Evolutionary conservation across 2,888 invertebrate genomes (phyloP).

Genomic region (Crioceris asparagi): DNA sequence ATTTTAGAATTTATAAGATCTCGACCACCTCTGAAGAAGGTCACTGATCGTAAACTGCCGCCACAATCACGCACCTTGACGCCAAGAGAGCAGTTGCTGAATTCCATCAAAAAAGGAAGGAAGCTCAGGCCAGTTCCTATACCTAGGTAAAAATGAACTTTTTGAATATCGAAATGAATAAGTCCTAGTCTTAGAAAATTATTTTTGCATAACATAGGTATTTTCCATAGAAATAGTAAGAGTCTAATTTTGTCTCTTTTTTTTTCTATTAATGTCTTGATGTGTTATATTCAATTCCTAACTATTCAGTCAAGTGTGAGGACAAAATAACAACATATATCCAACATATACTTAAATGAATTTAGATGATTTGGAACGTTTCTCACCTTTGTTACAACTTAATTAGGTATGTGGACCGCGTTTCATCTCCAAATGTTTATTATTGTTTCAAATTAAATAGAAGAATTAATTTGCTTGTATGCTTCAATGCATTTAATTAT

Average conservation of each 20-base stretch:
- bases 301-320: too few species aligned
- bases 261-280: background rate
- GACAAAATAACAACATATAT: too few species aligned
- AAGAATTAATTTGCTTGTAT: too few species aligned
- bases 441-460: too few species aligned
- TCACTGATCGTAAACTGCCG: constrained; percentile 72
- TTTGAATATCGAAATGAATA: background rate
- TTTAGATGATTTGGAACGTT: too few species aligned
- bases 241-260: background rate
- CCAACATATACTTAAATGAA: too few species aligned
- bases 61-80: constrained; percentile 63
- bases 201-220: too few species aligned
- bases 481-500: too few species aligned
- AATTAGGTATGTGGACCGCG: too few species aligned
- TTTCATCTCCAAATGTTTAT: too few species aligned
- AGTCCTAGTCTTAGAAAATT: background rate
- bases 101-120: constrained; percentile 71
- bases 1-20: constrained; percentile 95
- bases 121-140: constrained; percentile 49
- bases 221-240: background rate
- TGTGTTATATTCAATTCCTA: too few species aligned
- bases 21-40: constrained; percentile 86
- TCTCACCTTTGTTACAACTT: too few species aligned
- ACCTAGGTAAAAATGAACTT: constrained; percentile 28
- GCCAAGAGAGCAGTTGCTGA: constrained; percentile 74